Conservation (phyloP, 2,888 invertebrate genomes). For the Axea sp. region DNA sequence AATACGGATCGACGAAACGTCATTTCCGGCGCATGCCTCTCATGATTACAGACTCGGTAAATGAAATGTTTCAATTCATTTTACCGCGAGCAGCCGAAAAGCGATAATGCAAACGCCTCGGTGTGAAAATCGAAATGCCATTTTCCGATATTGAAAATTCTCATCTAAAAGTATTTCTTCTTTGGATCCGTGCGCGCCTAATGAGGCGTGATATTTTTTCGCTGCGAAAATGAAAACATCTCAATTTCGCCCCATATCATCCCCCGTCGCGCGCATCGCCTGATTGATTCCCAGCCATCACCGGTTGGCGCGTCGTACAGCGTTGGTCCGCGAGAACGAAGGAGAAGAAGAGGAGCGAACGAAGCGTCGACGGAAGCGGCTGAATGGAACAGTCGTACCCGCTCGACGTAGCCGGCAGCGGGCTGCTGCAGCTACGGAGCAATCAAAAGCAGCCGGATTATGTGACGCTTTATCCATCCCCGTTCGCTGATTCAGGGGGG, state of each 20-base stretch:
- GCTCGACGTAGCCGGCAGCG: slow-evolving; percentile 53
- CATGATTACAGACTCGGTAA: no score
- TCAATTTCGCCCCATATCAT: slow-evolving; percentile 30
- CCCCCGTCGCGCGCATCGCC: slow-evolving; percentile 33
- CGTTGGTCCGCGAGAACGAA: slow-evolving; percentile 21
- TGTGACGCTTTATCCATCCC: slow-evolving; percentile 70
- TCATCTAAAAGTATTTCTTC: slow-evolving; percentile 10
- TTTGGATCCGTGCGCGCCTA: slow-evolving; percentile 18
- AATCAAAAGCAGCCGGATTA: slow-evolving; percentile 71
- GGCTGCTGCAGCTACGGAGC: slow-evolving; percentile 63
- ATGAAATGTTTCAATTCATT: no score
- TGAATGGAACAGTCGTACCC: slow-evolving; percentile 41
- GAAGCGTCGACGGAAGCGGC: slow-evolving; percentile 33
- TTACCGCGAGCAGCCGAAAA: no score
- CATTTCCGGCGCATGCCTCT: no score
- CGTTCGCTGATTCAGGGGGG: slow-evolving; percentile 65
- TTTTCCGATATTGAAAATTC: slow-evolving; percentile 26
- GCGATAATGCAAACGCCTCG: no score
- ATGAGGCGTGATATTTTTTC: slow-evolving; percentile 45
- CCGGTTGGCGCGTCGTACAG: slow-evolving; percentile 30
- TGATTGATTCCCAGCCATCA: slow-evolving; percentile 49
- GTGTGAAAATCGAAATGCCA: slow-evolving; percentile 13
- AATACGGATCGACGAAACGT: no score
- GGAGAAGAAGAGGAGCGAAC: slow-evolving; percentile 27
- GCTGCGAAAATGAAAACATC: slow-evolving; percentile 46